Percentiles rank a stretch among this genome's conserved stretches.
phyloP scores from a whole-genome alignment of 2,113 vertebrate genomes.

The Girardinichthys multiradiatus region DNA sequence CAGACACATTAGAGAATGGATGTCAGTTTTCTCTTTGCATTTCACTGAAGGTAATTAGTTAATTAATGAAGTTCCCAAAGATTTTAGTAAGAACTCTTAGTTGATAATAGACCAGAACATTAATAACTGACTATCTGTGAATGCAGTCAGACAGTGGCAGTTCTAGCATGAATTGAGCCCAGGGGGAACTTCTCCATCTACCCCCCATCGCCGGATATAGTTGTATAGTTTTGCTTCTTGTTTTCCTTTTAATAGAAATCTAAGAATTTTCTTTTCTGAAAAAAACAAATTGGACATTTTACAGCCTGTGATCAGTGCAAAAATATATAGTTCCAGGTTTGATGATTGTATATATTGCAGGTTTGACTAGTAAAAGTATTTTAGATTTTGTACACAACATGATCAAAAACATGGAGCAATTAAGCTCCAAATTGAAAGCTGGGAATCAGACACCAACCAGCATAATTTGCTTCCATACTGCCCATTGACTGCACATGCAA shows the following conservation, averaged over 20 bases:
- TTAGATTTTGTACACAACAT: too few species aligned
- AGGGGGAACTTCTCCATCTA: not conserved
- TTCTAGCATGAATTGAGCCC: not conserved
- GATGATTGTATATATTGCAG: not conserved
- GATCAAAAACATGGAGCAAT: not conserved
- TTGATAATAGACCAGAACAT: not conserved
- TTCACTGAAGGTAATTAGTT: not conserved
- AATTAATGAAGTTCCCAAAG: not conserved
- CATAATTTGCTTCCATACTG: not conserved
- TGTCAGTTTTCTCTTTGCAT: conserved; percentile 6
- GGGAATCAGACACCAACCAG: not conserved
- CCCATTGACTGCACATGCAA: not conserved
- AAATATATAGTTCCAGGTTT: not conserved
- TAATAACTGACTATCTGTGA: not conserved
- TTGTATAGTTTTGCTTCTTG: not conserved
- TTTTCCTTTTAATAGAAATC: not conserved
- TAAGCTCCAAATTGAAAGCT: not conserved
- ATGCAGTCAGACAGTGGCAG: not conserved
- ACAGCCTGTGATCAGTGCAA: not conserved
- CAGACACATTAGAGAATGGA: conserved; percentile 6
- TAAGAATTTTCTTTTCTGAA: not conserved
- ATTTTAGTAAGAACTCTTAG: not conserved
- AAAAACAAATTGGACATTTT: not conserved
- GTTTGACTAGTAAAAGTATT: not conserved
- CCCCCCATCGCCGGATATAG: not conserved